phyloP scores from a whole-genome alignment of 2,797 vertebrate genomes.

The Linurgus olivaceus region DNA sequence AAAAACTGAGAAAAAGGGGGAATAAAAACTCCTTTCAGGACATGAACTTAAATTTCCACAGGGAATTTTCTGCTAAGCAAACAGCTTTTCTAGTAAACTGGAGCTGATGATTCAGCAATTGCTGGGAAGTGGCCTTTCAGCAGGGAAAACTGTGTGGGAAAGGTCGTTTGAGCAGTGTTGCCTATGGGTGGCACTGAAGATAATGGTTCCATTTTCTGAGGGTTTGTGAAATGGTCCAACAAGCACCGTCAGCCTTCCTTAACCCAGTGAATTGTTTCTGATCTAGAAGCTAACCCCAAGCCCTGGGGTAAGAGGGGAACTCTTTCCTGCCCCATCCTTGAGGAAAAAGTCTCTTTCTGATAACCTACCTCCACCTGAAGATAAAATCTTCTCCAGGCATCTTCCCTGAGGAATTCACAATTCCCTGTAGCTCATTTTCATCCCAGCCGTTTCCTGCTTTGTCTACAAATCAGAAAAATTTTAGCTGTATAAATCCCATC shows the following conservation, averaged over 20 bases:
- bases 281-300: background rate
- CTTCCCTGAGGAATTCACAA: background rate
- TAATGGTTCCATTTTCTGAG: background rate
- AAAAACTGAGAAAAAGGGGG: background rate
- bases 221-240: background rate
- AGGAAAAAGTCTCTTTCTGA: background rate
- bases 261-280: background rate
- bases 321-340: background rate
- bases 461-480: background rate
- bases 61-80: background rate
- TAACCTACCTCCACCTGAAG: background rate
- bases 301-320: background rate
- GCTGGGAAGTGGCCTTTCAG: background rate
- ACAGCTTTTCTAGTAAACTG: constrained; percentile 18
- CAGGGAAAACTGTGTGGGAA: background rate
- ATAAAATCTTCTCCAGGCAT: background rate
- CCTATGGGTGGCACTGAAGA: background rate
- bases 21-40: constrained; percentile 34
- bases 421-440: background rate
- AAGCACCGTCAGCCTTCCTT: background rate
- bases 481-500: background rate
- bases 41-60: background rate
- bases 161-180: background rate
- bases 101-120: constrained; percentile 30
- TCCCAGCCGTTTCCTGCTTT: background rate